A percentile compares a stretch with the other conserved stretches of the same genome.
Evolutionary conservation across 92 coral and sea anemone genomes (phyloP).

Genomic region (Epizoanthus illoricatus): DNA sequence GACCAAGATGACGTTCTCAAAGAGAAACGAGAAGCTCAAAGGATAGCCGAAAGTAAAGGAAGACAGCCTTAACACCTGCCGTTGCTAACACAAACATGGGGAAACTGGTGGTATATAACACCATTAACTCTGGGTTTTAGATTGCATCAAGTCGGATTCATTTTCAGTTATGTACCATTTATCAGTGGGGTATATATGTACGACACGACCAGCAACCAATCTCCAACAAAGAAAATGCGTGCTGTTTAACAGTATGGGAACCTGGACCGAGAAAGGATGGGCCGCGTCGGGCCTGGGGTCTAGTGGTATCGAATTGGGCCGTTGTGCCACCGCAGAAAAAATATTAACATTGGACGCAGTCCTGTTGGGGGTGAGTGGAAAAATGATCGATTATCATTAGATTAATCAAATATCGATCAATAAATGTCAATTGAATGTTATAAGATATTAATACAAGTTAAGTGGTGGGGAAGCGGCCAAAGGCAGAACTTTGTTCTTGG

Average conservation of each 20-base stretch:
- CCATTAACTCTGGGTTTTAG: background rate
- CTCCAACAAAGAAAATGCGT: background rate
- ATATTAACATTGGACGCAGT: background rate
- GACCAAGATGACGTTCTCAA: constrained; percentile 69
- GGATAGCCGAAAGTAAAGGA: constrained; percentile 25
- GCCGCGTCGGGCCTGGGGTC: background rate
- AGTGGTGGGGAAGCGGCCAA: no score
- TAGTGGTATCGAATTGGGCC: background rate
- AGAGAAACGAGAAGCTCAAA: constrained; percentile 62
- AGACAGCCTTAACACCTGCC: constrained; percentile 27
- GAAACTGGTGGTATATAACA: background rate
- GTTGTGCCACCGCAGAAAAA: background rate
- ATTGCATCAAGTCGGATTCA: constrained; percentile 15
- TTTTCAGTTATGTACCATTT: constrained; percentile 26
- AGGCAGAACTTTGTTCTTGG: background rate
- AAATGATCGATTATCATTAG: background rate
- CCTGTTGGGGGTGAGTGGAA: background rate
- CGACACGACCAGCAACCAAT: background rate
- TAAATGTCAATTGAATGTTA: background rate
- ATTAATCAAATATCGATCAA: constrained; percentile 10
- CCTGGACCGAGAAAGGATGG: background rate
- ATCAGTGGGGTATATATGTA: background rate
- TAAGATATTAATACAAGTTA: background rate
- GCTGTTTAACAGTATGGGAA: background rate
- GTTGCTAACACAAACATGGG: background rate